Conservation (phyloP, 1,140 invertebrate species). For the Zophobas morio region DNA sequence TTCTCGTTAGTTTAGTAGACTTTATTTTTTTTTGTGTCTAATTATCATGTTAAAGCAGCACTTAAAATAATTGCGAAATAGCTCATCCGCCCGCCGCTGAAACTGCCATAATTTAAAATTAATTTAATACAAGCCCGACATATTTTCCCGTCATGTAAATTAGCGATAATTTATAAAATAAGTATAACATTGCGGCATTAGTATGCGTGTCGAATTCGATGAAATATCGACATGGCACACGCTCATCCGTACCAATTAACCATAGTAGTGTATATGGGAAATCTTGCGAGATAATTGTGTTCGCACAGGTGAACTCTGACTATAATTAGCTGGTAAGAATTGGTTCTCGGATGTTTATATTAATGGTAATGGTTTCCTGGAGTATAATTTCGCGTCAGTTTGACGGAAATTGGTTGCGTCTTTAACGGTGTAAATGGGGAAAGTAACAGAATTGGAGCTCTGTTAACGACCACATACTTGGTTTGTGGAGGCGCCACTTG, state of each 20-base stretch:
- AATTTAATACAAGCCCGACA: conserved; percentile 47
- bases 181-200: neutral
- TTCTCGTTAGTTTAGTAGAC: conserved; percentile 17
- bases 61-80: conserved; percentile 14
- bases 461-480: conserved; percentile 3
- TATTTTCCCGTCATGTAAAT: conserved; percentile 22
- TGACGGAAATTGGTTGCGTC: conserved; percentile 17
- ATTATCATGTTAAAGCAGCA: conserved; percentile 24
- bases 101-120: conserved; percentile 41
- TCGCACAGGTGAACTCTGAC: conserved; percentile 20
- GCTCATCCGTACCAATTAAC: neutral
- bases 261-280: conserved; percentile 23
- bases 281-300: conserved; percentile 20
- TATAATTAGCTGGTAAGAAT: conserved; percentile 19
- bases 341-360: conserved; percentile 24
- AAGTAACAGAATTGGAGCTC: conserved; percentile 10
- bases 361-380: conserved; percentile 29
- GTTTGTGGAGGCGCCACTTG: conserved; percentile 19
- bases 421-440: conserved; percentile 9
- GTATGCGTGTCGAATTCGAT: neutral
- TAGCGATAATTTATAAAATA: conserved; percentile 11
- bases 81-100: conserved; percentile 8
- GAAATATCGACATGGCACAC: conserved; percentile 13
- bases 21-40: neutral
- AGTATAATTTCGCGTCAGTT: conserved; percentile 18